Base-by-base conservation (phyloP, 2,113 vertebrate species). In the Coregonus clupeaformis region DNA sequence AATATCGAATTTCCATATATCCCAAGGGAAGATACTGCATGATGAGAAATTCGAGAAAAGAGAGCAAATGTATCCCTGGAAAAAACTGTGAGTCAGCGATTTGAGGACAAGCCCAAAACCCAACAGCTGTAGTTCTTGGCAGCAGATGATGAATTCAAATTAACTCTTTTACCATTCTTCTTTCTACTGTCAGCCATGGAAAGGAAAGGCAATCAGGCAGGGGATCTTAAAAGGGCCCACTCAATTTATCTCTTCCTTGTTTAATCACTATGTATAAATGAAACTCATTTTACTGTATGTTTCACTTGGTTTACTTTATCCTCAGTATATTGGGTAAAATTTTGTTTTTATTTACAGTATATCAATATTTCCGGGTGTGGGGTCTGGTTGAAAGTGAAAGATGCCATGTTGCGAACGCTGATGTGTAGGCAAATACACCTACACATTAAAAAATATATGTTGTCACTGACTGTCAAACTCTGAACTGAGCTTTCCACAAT, bases 81-180 rank as follows among this genome's bases (percentile, higher is more conserved):
- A 67, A 65, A 75, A 68, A 49, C n/a, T 20, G 62, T 9, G 49
- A 49, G 55, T 69, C 67, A 24, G 5, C 27, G 25, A 70, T 4
- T 47, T 72, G 36, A 42, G 36, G 36, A 42, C 36, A 42, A 42
- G 9, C n/a, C 13, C 27, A 72, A 75, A 64, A 75, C 60, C 27
- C 30, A 68, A 65, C 49, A 60, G 71, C 62, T 60, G n/a, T 64
- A 71, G 24, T 62, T 73, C 49, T 30, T 76, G 24, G 49, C 49
- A 77, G 63, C 71, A 60, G 52, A 29, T 45, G 52, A 68, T 69
- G 55, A 69, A 72, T 77, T 55, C 49, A 72, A 45, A 77, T 45
- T 13, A 69, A 57, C 14, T 18, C 57, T 73, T 63, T 63, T 25
- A 32, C 18, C 55, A n/a, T 69, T 66, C 18, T 3, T 42, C 29